Evolutionary conservation across 2,888 invertebrate species (phyloP).

Genomic region (Hyles lineata): DNA sequence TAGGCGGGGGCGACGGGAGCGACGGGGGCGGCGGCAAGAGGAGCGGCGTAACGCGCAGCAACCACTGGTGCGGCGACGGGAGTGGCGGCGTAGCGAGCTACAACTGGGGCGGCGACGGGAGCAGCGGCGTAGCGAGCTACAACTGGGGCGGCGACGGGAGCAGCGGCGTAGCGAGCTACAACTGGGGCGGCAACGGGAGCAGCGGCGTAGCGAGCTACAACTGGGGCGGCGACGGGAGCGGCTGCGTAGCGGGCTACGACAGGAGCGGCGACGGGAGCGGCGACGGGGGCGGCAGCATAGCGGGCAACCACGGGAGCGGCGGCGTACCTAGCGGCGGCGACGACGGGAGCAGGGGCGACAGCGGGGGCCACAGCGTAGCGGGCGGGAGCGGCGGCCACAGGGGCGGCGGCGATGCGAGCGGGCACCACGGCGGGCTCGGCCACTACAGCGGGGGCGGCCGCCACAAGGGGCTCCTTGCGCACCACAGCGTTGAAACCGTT

Average conservation of each 20-base stretch:
- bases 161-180: slow-evolving; percentile 45
- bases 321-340: slow-evolving; percentile 51
- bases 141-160: slow-evolving; percentile 45
- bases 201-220: slow-evolving; percentile 70
- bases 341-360: slow-evolving; percentile 65
- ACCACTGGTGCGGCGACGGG: slow-evolving; percentile 41
- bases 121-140: slow-evolving; percentile 44
- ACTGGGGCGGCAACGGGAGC: slow-evolving; percentile 38
- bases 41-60: slow-evolving; percentile 43
- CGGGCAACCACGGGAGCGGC: slow-evolving; percentile 45
- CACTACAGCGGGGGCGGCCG: slow-evolving; percentile 66
- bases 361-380: slow-evolving; percentile 30
- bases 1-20: slow-evolving; percentile 43
- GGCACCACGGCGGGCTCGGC: slow-evolving; percentile 64
- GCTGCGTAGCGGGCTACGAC: slow-evolving; percentile 80
- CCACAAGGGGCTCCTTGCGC: slow-evolving; percentile 70
- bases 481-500: slow-evolving; percentile 78
- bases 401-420: slow-evolving; percentile 56
- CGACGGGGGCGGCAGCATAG: slow-evolving; percentile 78
- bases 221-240: slow-evolving; percentile 82
- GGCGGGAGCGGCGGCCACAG: slow-evolving; percentile 46
- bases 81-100: slow-evolving; percentile 44
- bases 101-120: slow-evolving; percentile 33
- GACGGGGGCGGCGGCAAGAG: slow-evolving; percentile 37
- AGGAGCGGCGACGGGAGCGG: slow-evolving; percentile 68